These are phyloP conservation scores for Chrysolina americana DNA, from an alignment of 2,888 invertebrate species.

Conservation along the genomic window DNA sequence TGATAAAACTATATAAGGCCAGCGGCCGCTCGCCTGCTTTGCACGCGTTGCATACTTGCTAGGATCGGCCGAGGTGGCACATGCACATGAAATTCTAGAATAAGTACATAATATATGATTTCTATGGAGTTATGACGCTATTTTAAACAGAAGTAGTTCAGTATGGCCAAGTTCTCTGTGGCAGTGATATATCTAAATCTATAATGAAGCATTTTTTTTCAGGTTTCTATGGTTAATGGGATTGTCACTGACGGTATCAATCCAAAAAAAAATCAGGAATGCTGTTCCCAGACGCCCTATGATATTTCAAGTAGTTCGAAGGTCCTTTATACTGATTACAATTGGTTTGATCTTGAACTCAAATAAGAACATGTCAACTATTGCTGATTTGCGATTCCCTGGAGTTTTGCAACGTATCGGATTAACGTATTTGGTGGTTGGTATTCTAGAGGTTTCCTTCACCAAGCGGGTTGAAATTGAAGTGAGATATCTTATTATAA, in stretches of 20 bases:
- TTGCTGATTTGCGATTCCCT: slow-evolving; percentile 76
- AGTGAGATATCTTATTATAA: slow-evolving; percentile 48
- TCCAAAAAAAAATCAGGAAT: slow-evolving; percentile 79
- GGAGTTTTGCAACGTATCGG: slow-evolving; percentile 91
- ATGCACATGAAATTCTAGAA: too few species aligned
- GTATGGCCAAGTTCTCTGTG: too few species aligned
- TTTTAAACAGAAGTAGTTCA: too few species aligned
- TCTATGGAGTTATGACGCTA: too few species aligned
- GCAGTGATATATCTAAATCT: too few species aligned
- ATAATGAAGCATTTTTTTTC: not conserved
- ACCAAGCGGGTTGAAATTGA: slow-evolving; percentile 66
- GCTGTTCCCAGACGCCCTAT: slow-evolving; percentile 74
- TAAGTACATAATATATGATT: too few species aligned
- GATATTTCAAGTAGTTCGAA: slow-evolving; percentile 70
- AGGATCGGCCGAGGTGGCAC: too few species aligned
- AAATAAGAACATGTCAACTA: slow-evolving; percentile 68
- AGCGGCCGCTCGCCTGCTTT: too few species aligned
- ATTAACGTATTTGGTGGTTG: slow-evolving; percentile 82
- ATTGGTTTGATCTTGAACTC: slow-evolving; percentile 79
- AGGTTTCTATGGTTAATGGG: slow-evolving; percentile 94
- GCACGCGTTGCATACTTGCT: too few species aligned
- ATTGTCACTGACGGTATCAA: slow-evolving; percentile 80
- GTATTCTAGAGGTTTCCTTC: slow-evolving; percentile 76
- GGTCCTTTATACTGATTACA: slow-evolving; percentile 75
- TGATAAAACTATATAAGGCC: too few species aligned